Conservation (phyloP, 2,797 vertebrate genomes). For the Gallinago solitaria region DNA sequence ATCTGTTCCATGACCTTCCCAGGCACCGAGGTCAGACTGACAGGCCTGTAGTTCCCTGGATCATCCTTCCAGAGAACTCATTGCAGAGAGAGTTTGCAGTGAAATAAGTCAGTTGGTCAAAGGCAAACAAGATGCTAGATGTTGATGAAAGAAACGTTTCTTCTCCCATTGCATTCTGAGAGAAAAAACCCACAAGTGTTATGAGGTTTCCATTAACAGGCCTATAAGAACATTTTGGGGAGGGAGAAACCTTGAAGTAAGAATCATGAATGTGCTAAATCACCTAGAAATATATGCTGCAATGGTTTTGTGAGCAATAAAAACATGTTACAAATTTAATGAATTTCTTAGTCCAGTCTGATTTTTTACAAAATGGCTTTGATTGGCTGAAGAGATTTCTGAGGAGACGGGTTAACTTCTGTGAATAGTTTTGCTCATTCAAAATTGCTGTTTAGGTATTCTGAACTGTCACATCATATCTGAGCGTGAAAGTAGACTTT, state of each 20-base stretch:
- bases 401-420: slow-evolving; percentile 34
- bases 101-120: not conserved
- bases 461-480: slow-evolving; percentile 54
- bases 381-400: slow-evolving; percentile 26
- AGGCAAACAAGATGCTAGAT: not conserved
- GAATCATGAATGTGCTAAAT: not conserved
- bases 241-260: not conserved
- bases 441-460: slow-evolving; percentile 66
- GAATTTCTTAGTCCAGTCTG: not conserved
- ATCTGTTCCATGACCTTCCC: too few species aligned
- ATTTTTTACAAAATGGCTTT: slow-evolving; percentile 43
- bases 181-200: not conserved
- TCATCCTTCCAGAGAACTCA: not conserved
- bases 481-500: slow-evolving; percentile 62
- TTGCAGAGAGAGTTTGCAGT: not conserved
- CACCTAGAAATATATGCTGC: not conserved
- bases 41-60: too few species aligned
- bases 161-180: accelerated
- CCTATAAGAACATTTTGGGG: not conserved
- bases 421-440: slow-evolving; percentile 52
- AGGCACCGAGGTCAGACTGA: too few species aligned
- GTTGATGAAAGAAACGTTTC: not conserved
- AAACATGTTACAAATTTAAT: not conserved
- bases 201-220: not conserved
- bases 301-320: not conserved